Evolutionary conservation across 2,888 invertebrate species (phyloP).

Genomic region (Dioctria linearis): DNA sequence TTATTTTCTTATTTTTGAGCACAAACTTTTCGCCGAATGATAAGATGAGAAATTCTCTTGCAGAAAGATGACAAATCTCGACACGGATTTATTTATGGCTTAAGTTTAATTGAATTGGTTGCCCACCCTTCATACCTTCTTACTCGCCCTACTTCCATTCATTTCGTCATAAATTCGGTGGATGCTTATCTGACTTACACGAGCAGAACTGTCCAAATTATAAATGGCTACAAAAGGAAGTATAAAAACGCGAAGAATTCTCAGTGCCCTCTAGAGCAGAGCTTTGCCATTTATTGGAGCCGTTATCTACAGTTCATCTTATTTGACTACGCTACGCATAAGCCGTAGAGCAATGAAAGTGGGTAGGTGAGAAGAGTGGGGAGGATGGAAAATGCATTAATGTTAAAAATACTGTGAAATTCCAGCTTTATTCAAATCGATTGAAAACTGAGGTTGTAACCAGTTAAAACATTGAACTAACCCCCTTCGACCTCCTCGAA

Average conservation of each 20-base stretch:
- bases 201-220: constrained; percentile 19
- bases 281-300: not conserved
- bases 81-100: constrained; percentile 28
- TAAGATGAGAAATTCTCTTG: not conserved
- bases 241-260: not conserved
- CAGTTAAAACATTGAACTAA: not conserved
- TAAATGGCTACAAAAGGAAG: constrained; percentile 17
- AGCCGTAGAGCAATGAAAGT: too few relatives aligned
- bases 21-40: too few relatives aligned
- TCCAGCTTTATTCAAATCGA: constrained; percentile 32
- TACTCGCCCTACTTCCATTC: not conserved
- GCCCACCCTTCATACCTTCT: too few relatives aligned
- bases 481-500: not conserved
- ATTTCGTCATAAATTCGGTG: not conserved
- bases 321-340: too few relatives aligned
- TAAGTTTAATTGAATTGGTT: constrained; percentile 41
- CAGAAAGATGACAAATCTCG: constrained; percentile 32
- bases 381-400: not conserved
- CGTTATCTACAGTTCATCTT: too few relatives aligned
- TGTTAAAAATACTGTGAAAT: constrained; percentile 13
- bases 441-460: constrained; percentile 16
- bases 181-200: not conserved
- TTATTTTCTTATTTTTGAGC: too few relatives aligned
- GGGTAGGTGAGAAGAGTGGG: not conserved
- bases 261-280: too few relatives aligned